Evolutionary conservation across 1,140 invertebrate species (phyloP).

Genomic region (Apis florea): DNA sequence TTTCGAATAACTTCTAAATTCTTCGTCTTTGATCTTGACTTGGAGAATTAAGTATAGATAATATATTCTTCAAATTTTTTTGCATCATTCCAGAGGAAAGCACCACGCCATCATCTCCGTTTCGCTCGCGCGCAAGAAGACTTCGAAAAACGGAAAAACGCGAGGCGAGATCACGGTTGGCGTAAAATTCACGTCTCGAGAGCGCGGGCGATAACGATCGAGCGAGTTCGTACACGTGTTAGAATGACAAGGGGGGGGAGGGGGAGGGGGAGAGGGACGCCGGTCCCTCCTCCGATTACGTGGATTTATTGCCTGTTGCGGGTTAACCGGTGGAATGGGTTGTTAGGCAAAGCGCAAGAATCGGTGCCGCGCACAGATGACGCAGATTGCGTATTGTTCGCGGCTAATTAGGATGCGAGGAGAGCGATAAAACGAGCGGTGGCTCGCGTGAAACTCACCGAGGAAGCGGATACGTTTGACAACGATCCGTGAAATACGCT

Average conservation of each 20-base stretch:
- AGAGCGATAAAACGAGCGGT: slow-evolving; percentile 3
- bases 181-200: background rate
- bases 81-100: too few species aligned
- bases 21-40: too few species aligned
- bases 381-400: slow-evolving; percentile 43
- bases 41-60: too few species aligned
- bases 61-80: too few species aligned
- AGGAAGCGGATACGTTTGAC: slow-evolving; percentile 1
- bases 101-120: too few species aligned
- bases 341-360: slow-evolving; percentile 42
- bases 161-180: too few species aligned
- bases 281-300: slow-evolving; percentile 8
- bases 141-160: slow-evolving; percentile 1
- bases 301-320: slow-evolving; percentile 23
- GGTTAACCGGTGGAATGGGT: slow-evolving; percentile 34
- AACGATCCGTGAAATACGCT: background rate
- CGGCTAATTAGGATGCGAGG: slow-evolving; percentile 39
- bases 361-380: slow-evolving; percentile 34
- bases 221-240: slow-evolving; percentile 39
- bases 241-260: too few species aligned
- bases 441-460: background rate
- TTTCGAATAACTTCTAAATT: too few species aligned
- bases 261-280: background rate
- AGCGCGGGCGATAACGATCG: slow-evolving; percentile 22
- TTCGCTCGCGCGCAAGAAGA: too few species aligned